A percentile compares a stretch with the other conserved stretches of the same genome.
Evolutionary conservation across 2,888 invertebrate genomes (phyloP).

Genomic region (Omphaloscelis lunosa): DNA sequence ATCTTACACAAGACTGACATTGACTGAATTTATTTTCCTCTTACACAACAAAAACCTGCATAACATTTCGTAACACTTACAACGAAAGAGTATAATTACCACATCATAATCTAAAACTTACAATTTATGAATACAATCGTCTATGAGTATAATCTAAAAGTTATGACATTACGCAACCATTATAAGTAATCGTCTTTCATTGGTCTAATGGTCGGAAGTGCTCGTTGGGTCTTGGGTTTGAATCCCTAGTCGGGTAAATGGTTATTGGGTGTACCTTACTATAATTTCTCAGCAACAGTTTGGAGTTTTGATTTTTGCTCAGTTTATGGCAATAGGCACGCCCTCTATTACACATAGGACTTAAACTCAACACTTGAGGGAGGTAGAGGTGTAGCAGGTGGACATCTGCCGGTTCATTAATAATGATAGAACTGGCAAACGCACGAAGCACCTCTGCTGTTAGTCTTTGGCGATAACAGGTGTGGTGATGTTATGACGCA

Average conservation of each 20-base stretch:
- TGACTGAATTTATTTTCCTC: constrained; percentile 27
- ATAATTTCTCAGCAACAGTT: neutral
- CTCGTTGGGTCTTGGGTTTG: neutral
- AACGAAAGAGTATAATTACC: neutral
- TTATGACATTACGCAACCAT: neutral
- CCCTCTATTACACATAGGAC: neutral
- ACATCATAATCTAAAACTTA: neutral
- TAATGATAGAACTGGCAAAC: neutral
- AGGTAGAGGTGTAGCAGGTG: neutral
- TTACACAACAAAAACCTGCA: constrained; percentile 14
- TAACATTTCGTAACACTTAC: constrained; percentile 2
- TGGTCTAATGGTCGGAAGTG: neutral
- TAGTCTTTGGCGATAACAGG: neutral
- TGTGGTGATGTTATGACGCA: neutral
- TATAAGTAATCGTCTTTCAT: neutral
- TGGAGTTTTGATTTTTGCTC: neutral
- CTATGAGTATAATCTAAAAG: neutral
- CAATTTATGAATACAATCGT: constrained; percentile 7
- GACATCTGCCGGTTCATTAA: neutral
- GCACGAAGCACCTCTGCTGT: neutral
- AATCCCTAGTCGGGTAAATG: neutral
- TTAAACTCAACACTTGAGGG: no score
- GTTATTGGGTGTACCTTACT: neutral
- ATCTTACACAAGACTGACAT: constrained; percentile 22
- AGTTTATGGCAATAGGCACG: neutral